Percentiles rank a stretch among this genome's conserved stretches.
Conservation (phyloP, 2,113 vertebrate genomes). For the Epinephelus moara region DNA sequence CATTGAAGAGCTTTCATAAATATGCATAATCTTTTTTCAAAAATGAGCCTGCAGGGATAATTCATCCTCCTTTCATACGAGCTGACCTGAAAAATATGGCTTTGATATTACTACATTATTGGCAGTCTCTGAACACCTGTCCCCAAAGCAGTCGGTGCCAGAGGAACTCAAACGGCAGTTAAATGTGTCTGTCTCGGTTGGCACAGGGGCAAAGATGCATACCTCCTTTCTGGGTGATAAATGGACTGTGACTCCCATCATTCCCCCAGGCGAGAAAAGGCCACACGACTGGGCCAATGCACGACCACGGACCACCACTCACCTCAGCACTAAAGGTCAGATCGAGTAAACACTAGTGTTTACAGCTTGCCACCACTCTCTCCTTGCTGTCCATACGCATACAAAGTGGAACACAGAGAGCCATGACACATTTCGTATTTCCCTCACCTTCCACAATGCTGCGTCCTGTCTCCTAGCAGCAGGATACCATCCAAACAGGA, state of each 20-base stretch:
- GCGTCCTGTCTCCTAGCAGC: constrained; percentile 37
- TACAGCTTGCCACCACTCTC: constrained; percentile 37
- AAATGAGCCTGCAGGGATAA: constrained; percentile 73
- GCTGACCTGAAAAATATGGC: constrained; percentile 72
- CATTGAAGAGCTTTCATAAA: constrained; percentile 77
- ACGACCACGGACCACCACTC: constrained; percentile 38
- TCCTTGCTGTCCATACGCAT: neutral
- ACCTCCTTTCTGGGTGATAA: constrained; percentile 55
- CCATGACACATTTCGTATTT: constrained; percentile 9
- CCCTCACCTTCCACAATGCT: constrained; percentile 5
- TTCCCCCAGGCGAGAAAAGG: constrained; percentile 34
- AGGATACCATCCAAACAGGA: constrained; percentile 9
- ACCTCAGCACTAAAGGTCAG: constrained; percentile 57
- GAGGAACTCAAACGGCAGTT: constrained; percentile 58
- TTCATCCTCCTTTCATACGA: constrained; percentile 71
- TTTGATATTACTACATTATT: constrained; percentile 75
- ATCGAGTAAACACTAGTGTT: constrained; percentile 36
- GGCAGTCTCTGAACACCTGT: constrained; percentile 71
- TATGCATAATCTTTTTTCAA: constrained; percentile 74
- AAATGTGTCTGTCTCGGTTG: constrained; percentile 28
- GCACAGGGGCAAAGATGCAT: constrained; percentile 43
- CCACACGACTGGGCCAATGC: constrained; percentile 24
- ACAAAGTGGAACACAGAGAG: neutral
- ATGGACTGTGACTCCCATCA: constrained; percentile 53
- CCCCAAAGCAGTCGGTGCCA: constrained; percentile 47